Conservation (phyloP, 2,888 invertebrate genomes). For the Andrena chrysosceles region DNA sequence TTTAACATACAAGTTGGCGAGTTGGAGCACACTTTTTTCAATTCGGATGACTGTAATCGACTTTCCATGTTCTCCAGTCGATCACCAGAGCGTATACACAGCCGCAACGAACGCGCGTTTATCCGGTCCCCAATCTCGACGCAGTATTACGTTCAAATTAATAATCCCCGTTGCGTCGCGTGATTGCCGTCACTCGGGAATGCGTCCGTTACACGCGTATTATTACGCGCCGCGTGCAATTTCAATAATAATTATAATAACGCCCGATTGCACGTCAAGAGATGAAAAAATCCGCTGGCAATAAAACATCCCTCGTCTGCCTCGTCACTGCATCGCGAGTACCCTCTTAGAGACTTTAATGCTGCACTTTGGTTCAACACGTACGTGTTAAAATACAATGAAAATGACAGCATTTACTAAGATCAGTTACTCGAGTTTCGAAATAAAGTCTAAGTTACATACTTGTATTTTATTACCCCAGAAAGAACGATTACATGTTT, state of each 20-base stretch:
- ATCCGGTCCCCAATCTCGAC: constrained; percentile 33
- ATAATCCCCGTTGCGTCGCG: constrained; percentile 52
- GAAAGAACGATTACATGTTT: too few species aligned
- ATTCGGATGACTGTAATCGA: constrained; percentile 2
- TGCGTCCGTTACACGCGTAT: constrained; percentile 55
- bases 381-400: neutral
- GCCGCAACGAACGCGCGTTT: constrained; percentile 4
- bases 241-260: constrained; percentile 58
- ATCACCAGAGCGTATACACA: constrained; percentile 1
- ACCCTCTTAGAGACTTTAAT: neutral
- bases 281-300: neutral
- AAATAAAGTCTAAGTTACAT: too few species aligned
- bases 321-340: neutral
- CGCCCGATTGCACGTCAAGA: constrained; percentile 2
- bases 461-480: too few species aligned
- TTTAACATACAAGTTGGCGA: neutral
- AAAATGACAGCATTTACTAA: too few species aligned
- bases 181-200: constrained; percentile 54
- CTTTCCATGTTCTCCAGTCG: neutral
- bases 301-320: neutral
- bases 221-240: constrained; percentile 50
- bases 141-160: constrained; percentile 52
- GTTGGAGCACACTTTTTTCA: neutral
- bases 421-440: too few species aligned
- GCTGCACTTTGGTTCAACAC: neutral